Conservation (phyloP, 2,797 vertebrate genomes). For the Anas bernieri region DNA sequence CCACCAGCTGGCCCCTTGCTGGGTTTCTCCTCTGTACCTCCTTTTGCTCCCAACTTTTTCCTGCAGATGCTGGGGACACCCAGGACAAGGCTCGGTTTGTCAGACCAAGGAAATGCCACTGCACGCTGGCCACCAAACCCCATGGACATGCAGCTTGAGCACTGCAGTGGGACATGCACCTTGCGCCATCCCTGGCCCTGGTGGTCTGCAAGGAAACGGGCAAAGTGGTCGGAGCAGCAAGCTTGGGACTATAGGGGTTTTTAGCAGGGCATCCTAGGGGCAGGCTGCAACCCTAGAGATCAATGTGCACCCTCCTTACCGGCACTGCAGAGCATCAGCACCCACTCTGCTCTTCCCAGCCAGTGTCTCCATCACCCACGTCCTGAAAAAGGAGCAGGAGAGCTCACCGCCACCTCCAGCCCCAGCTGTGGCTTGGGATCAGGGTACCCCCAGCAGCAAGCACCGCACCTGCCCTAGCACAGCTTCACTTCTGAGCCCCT, state of each 20-base stretch:
- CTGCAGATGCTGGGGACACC: not conserved
- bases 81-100: not conserved
- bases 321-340: not conserved
- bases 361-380: not conserved
- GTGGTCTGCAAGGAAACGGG: accelerated
- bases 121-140: accelerated
- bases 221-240: not conserved
- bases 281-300: not conserved
- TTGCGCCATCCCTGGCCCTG: not conserved
- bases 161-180: not conserved
- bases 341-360: not conserved
- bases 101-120: accelerated
- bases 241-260: not conserved
- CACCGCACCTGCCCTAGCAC: too few species aligned
- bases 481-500: too few species aligned
- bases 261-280: not conserved
- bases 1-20: not conserved
- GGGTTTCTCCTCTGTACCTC: not conserved
- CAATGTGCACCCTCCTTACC: not conserved
- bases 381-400: not conserved
- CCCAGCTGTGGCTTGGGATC: not conserved
- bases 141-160: accelerated
- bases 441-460: not conserved
- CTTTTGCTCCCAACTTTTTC: not conserved
- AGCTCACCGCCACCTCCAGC: not conserved